Percentiles rank a stretch among this genome's conserved stretches.
Evolutionary conservation across 2,113 vertebrate genomes (phyloP).

Genomic region (Piaya cayana): DNA sequence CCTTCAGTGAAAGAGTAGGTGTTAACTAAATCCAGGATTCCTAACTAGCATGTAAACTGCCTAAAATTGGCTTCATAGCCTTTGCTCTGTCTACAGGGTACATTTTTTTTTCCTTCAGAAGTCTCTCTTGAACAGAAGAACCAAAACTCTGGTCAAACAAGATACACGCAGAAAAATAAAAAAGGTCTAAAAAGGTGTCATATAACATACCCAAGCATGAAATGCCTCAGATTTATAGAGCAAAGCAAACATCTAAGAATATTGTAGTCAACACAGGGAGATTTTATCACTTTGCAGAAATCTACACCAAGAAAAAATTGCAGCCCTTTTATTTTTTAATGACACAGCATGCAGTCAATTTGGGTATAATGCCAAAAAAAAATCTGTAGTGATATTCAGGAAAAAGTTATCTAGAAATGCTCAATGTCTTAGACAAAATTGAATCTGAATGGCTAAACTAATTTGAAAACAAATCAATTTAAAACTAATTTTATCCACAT

Average conservation of each 20-base stretch:
- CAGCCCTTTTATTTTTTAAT: conserved; percentile 45
- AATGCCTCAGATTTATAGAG: background rate
- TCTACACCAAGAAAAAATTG: conserved; percentile 19
- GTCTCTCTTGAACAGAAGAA: background rate
- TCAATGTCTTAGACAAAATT: conserved; percentile 27
- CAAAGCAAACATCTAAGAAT: conserved; percentile 18
- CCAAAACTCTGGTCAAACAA: background rate
- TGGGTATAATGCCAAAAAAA: conserved; percentile 16
- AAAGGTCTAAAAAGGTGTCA: background rate
- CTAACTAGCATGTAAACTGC: background rate
- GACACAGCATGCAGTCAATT: conserved; percentile 24
- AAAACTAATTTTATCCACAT: conserved; percentile 28
- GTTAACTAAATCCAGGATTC: background rate
- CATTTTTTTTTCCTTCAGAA: background rate
- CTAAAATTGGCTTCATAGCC: background rate
- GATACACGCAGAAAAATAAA: background rate
- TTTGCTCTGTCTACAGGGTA: background rate
- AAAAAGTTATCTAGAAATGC: background rate
- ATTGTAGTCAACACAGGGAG: conserved; percentile 38
- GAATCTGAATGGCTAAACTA: conserved; percentile 22
- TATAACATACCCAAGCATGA: background rate
- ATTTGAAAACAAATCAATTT: conserved; percentile 37
- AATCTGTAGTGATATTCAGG: background rate
- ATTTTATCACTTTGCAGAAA: conserved; percentile 21
- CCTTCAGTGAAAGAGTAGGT: background rate